Conservation (phyloP, 1,140 invertebrate genomes). For the Drosophila gunungcola region DNA sequence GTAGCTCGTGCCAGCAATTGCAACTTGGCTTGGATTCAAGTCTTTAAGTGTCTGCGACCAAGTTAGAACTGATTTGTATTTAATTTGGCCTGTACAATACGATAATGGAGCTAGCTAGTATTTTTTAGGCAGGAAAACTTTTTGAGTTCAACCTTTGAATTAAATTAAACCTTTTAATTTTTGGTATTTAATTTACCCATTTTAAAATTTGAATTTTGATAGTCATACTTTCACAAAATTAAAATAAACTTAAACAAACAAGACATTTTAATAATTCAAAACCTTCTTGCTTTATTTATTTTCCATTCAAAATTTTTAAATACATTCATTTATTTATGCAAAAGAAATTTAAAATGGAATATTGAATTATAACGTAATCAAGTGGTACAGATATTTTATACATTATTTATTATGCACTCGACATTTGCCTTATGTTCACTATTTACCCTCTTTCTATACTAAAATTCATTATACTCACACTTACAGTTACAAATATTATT, state of each 20-base stretch:
- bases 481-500: too few species aligned
- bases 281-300: background rate
- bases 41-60: slow-evolving; percentile 37
- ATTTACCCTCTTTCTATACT: too few species aligned
- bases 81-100: slow-evolving; percentile 28
- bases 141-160: background rate
- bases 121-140: background rate
- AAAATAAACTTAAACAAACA: too few species aligned
- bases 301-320: background rate
- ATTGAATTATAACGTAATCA: too few species aligned
- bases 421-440: too few species aligned
- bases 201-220: background rate
- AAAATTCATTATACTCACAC: too few species aligned
- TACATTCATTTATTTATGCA: background rate
- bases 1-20: slow-evolving; percentile 55
- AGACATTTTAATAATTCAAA: too few species aligned
- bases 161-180: background rate
- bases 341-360: background rate
- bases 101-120: background rate
- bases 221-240: background rate
- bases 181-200: background rate
- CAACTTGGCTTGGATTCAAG: slow-evolving; percentile 49
- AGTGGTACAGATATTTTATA: background rate
- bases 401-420: background rate
- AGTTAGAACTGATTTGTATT: slow-evolving; percentile 49